Evolutionary conservation across 2,888 invertebrate species (phyloP), one percentile per base, ranked within the genome.

Genomic region (Balanococcus diminutus): DNA sequence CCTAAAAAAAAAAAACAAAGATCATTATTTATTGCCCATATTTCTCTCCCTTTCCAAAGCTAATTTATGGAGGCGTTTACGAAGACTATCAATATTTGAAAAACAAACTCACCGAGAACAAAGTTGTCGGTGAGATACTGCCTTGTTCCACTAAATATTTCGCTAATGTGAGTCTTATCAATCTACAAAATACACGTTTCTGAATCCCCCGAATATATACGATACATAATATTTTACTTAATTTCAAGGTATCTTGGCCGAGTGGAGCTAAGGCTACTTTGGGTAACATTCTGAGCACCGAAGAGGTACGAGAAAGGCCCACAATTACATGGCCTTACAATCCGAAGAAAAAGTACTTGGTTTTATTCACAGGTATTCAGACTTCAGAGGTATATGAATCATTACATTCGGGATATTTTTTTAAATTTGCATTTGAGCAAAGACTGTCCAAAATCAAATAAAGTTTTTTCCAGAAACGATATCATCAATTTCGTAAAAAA

Each of bases 331-430:
- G 94, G 94, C 91, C 92, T 0, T 93, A 92, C 0, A 92, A 92
- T 1, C 87, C 90, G 0, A 90, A 90, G 82, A 88, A 91, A 36
- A 92, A 92, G 86, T 97, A 97, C 89, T 95, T 96, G 0, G 90
- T 97, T 2, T 94, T 94, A 88, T 94, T 96, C 95, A 96, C 95
- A 84, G 96, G 96, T 94, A 87, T n/a, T n/a, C n/a, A n/a, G n/a
- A n/a, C n/a, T n/a, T 5, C 22, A 19, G 3, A 61, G 5, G n/a
- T 19, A 19, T 22, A 61, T 9, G 6, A 61, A 36, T 36, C 8
- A 36, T n/a, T n/a, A n/a, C n/a, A 36, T 36, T 36, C 36, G 36
- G 36, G n/a, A n/a, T n/a, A n/a, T n/a, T n/a, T n/a, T n/a, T n/a
- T n/a, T n/a, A n/a, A n/a, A n/a, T n/a, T n/a, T n/a, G n/a, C n/a